Evolutionary conservation across 1,140 invertebrate genomes (phyloP), one percentile per base, ranked within the genome.

Genomic region (Pseudachorutes palmiensis): DNA sequence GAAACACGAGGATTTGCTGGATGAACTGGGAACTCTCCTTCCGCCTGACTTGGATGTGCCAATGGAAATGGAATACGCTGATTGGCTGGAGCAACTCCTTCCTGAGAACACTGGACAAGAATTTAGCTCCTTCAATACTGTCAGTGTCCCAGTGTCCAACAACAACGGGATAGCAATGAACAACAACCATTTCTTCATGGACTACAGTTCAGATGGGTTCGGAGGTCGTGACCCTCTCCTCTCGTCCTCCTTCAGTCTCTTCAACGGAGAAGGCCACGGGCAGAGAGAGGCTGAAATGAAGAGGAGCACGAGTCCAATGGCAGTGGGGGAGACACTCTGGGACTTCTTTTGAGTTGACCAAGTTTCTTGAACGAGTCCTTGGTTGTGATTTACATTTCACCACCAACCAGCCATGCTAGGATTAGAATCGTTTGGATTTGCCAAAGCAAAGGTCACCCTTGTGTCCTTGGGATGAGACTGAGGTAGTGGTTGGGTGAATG

Each of bases 51-150:
- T 72, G n/a, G 69, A 70, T 59, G 66, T 72, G 30, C 79, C 82
- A 0, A 87, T 86, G 84, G 86, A 87, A 71, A 87, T 88, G 77
- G 87, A 89, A 70, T 79, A 82, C 71, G 79, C 83, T 0, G 85
- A 87, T 74, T 89, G 87, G 87, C 76, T 90, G 49, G 87, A 89
- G 64, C 84, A 84, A 0, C 78, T 88, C 45, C 82, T 88, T 77
- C 79, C 80, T 5, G 24, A 48, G n/a, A 67, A 67, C 26, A 5
- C 16, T 51, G 5, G 1, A 5, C 22, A 26, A 3, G 3, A 12
- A 64, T 29, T n/a, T 9, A 24, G 30, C 30, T 55, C 31, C 30
- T 24, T 3, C 62, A 55, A 22, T 45, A 30, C 9, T 59, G 41
- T 22, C 41, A 69, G 29, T 30, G 26, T 3, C n/a, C 22, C 65